A percentile compares a stretch with the other conserved stretches of the same genome.
Conservation (phyloP, 1,140 invertebrate genomes). For the Stegodyphus dumicola region DNA sequence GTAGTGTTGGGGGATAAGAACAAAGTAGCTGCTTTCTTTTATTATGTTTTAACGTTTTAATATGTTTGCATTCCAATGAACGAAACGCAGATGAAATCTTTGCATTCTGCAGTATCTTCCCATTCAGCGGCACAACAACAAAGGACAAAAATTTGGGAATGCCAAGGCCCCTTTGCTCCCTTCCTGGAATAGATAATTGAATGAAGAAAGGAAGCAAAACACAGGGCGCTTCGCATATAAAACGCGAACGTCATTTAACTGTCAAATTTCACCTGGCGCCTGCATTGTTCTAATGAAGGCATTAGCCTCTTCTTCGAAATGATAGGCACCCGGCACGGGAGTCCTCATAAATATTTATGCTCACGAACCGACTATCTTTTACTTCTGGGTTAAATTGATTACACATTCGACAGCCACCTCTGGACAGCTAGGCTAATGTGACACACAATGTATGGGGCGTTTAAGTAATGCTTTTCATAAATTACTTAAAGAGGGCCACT, state of each 20-base stretch:
- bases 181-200: conserved; percentile 33
- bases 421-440: conserved; percentile 28
- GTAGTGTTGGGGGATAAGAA: no score
- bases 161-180: neutral
- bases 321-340: conserved; percentile 12
- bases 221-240: conserved; percentile 28
- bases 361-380: conserved; percentile 47
- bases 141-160: conserved; percentile 40
- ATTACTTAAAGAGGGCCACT: conserved; percentile 4
- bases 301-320: conserved; percentile 40
- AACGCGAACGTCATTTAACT: conserved; percentile 51
- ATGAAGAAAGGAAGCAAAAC: conserved; percentile 30
- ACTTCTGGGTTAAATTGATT: conserved; percentile 57
- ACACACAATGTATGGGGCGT: conserved; percentile 54
- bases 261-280: conserved; percentile 54
- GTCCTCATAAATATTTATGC: conserved; percentile 54
- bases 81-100: neutral
- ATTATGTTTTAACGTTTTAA: no score
- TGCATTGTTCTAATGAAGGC: conserved; percentile 56
- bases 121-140: conserved; percentile 3
- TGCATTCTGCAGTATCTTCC: conserved; percentile 30
- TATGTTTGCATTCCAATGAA: conserved; percentile 40
- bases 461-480: conserved; percentile 54
- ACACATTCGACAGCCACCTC: conserved; percentile 43
- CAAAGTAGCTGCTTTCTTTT: no score